Percentiles rank a stretch among this genome's conserved stretches.
These are phyloP conservation scores for Allygus modestus DNA, from an alignment of 2,888 invertebrate genomes.

Conservation along the genomic window DNA sequence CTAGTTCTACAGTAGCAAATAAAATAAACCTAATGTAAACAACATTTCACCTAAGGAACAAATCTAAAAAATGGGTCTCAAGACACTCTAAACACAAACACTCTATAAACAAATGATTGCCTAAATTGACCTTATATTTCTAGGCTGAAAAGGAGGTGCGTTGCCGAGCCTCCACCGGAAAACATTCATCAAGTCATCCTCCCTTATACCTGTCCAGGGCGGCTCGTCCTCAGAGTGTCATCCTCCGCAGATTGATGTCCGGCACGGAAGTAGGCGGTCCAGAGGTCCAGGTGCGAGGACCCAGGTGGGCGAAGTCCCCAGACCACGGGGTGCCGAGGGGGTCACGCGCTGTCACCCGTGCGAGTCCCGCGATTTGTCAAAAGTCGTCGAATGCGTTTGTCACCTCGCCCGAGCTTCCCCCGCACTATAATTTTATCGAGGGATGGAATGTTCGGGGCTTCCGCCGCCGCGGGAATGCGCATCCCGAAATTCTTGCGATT, in stretches of 20 bases:
- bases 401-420: neutral
- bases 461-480: neutral
- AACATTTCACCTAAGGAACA: too few relatives aligned
- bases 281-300: neutral
- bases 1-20: too few relatives aligned
- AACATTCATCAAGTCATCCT: neutral
- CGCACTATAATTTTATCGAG: neutral
- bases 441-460: conserved; percentile 18
- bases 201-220: neutral
- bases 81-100: too few relatives aligned
- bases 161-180: too few relatives aligned
- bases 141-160: too few relatives aligned
- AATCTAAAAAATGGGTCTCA: too few relatives aligned
- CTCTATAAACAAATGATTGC: too few relatives aligned
- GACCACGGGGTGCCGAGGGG: neutral
- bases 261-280: conserved; percentile 39
- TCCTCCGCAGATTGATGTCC: neutral
- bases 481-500: too few relatives aligned
- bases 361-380: conserved; percentile 43
- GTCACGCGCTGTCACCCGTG: neutral
- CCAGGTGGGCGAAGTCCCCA: conserved; percentile 18
- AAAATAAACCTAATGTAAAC: too few relatives aligned
- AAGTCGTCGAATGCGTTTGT: conserved; percentile 46
- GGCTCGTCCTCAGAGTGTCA: neutral
- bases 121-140: too few relatives aligned